Evolutionary conservation across 2,797 vertebrate species (phyloP), one percentile per base, ranked within the genome.

Genomic region (Adrianichthys oophorus): DNA sequence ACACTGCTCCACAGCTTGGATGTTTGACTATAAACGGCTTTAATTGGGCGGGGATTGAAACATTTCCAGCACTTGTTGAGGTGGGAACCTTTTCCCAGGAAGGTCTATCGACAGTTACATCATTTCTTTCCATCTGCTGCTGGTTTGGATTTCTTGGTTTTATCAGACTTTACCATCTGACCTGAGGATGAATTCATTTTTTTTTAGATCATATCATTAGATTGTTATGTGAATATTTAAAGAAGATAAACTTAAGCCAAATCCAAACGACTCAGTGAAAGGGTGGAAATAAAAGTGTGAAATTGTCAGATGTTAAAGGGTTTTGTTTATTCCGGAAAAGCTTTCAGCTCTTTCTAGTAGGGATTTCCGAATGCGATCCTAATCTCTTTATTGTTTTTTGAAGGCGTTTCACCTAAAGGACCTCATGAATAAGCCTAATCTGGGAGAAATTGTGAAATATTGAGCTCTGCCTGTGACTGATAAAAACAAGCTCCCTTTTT

Each of bases 371-470:
- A 65, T 70, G 68, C 56, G 83, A 90, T 91, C 59, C 61, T 76
- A 87, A 89, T 90, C 83, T 83, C 59, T 73, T 68, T 76, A 79
- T 83, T 86, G 85, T 87, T 76, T 76, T 86, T 82, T 79, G 74
- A 87, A 88, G 79, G 61, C 55, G 59, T 84, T 89, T 89, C 83
- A 89, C 87, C 85, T 84, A 83, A 72, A 82, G 80, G 76, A 87
- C 82, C 75, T 76, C 72, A 65, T 74, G 80, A 84, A 87, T 79
- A 83, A 85, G 49, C 55, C 75, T 87, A 83, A 90, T 90, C 85
- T 76, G 62, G 69, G 52, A 45, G 41, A 73, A 87, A 70, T 61
- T 52, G 79, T 62, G 59, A 78, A 80, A 86, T 78, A 73, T 72
- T 67, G 62, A 73, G 72, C 72, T 85, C 87, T 90, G 89, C 79